phyloP scores from a whole-genome alignment of 1,140 invertebrate species.

The Vollenhovia emeryi region DNA sequence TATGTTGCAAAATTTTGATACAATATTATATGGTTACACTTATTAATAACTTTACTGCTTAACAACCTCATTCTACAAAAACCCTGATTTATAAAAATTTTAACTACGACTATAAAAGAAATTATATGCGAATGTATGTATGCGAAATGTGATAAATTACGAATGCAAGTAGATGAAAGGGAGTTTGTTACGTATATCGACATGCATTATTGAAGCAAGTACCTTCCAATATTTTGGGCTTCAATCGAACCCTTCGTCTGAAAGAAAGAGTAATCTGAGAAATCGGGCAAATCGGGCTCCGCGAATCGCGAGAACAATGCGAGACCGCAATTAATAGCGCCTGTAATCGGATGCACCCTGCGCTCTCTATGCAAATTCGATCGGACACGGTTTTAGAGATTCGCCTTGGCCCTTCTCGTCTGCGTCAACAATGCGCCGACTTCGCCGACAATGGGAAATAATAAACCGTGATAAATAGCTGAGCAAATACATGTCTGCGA shows the following conservation, averaged over 20 bases:
- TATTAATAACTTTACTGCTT: no score
- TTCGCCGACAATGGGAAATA: conserved; percentile 84
- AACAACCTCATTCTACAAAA: neutral
- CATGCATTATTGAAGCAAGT: neutral
- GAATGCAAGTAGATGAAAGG: neutral
- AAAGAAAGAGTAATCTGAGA: conserved; percentile 21
- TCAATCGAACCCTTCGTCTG: neutral
- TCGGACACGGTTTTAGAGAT: conserved; percentile 85
- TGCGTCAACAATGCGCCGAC: conserved; percentile 80
- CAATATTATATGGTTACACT: no score
- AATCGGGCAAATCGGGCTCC: conserved; percentile 7
- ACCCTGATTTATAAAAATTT: neutral
- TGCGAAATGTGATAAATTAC: neutral
- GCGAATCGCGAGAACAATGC: conserved; percentile 63
- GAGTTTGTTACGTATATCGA: neutral
- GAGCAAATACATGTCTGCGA: conserved; percentile 82
- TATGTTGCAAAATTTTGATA: no score
- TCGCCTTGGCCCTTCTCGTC: conserved; percentile 79
- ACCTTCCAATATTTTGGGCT: neutral
- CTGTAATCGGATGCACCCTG: conserved; percentile 78
- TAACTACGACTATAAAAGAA: neutral
- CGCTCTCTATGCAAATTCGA: conserved; percentile 83
- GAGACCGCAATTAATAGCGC: conserved; percentile 76
- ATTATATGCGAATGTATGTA: neutral
- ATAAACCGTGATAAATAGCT: conserved; percentile 86